Evolutionary conservation across 2,113 vertebrate species (phyloP), one percentile per base, ranked within the genome.

Genomic region (Isichthys henryi): DNA sequence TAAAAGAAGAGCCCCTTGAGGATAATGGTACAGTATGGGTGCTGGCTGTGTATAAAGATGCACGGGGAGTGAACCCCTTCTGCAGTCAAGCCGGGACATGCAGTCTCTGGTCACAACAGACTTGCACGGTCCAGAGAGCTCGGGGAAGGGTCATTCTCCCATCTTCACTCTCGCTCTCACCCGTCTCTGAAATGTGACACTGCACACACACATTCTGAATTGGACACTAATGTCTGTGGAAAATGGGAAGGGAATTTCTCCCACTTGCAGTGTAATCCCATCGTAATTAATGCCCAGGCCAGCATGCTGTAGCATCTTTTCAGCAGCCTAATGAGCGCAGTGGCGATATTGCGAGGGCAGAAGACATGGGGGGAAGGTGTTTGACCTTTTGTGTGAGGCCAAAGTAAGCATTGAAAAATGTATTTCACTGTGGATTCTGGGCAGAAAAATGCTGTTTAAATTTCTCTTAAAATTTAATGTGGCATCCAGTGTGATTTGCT

Each of bases 211-310:
- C 45, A 87, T 50, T 23, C 13, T 77, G 35, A 23, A 11, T 19
- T 88, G 86, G 39, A 74, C 50, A 3, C 46, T 88, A 83, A 62
- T 83, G 66, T 88, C 89, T 53, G 35, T 31, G 39, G n/a, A 83
- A 74, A 88, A 74, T 21, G 19, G 19, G 7, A 66, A 19, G 74
- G 23, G 86, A 83, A 83, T 83, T 88, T 80, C 21, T 45, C 9
- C 70, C 31, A 9, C 45, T 70, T 84, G n/a, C 2, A 10, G 31
- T 45, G 19, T 53, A 80, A 80, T 87, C 66, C 35, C 11, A 31
- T 15, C 17, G 19, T 52, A 84, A 83, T 31, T 23, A 23, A 39
- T 15, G 46, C 17, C 50, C 77, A 82, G 15, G 6, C 19, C 80
- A 21, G 17, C 77, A 17, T 89, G 77, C 9, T 27, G 35, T 27